A percentile compares a stretch with the other conserved stretches of the same genome.
Conservation (phyloP, 1,140 invertebrate genomes). For the Caenorhabditis tropicalis region DNA sequence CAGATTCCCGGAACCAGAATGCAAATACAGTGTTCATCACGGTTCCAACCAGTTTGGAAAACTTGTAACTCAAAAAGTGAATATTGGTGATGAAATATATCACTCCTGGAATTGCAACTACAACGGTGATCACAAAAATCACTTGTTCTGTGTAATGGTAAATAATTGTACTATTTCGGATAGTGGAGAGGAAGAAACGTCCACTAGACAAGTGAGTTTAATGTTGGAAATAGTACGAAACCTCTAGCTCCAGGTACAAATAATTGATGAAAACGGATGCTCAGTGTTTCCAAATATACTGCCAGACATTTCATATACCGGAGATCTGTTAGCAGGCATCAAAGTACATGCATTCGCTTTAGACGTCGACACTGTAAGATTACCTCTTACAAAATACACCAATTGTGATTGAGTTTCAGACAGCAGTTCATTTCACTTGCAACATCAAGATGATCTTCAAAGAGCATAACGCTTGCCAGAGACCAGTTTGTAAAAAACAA, state of each 20-base stretch:
- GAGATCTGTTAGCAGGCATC: slow-evolving; percentile 6
- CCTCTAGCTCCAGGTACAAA: background rate
- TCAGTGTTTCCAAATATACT: slow-evolving; percentile 6
- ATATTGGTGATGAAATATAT: slow-evolving; percentile 17
- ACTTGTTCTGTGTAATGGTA: slow-evolving; percentile 20
- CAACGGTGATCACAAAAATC: background rate
- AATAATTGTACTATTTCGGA: slow-evolving; percentile 34
- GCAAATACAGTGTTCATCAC: slow-evolving; percentile 7
- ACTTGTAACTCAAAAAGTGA: background rate
- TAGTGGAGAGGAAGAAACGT: background rate
- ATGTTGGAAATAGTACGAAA: too few species aligned
- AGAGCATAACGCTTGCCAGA: background rate
- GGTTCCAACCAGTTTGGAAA: background rate
- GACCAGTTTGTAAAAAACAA: background rate
- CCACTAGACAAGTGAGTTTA: background rate
- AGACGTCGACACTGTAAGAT: background rate
- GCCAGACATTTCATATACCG: background rate
- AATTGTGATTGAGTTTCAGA: background rate
- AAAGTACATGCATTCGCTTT: slow-evolving; percentile 3
- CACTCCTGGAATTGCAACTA: slow-evolving; percentile 31
- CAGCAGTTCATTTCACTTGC: slow-evolving; percentile 17
- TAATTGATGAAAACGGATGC: slow-evolving; percentile 21
- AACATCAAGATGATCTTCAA: slow-evolving; percentile 25
- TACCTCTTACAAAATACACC: too few species aligned
- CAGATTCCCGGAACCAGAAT: slow-evolving; percentile 22